Conservation (phyloP, 2,113 vertebrate species). For the Eolophus roseicapilla region DNA sequence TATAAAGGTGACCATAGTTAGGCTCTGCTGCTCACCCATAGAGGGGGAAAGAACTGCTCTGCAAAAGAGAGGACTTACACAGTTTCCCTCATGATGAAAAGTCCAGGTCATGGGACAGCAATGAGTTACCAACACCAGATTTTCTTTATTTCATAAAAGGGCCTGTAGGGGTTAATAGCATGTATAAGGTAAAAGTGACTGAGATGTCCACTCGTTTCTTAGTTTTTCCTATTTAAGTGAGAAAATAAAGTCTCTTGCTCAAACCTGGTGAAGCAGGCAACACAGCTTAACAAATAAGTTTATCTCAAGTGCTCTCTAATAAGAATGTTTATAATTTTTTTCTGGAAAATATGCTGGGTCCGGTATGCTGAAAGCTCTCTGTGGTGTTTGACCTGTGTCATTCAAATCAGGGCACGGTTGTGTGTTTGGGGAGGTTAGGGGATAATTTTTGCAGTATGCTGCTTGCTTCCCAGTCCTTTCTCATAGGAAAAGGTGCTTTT, state of each 20-base stretch:
- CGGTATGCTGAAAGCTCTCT: conserved; percentile 18
- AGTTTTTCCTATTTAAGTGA: not conserved
- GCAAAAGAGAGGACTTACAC: not conserved
- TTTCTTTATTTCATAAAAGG: not conserved
- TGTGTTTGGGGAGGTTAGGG: not conserved
- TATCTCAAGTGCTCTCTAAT: conserved; percentile 59
- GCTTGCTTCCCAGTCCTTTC: not conserved
- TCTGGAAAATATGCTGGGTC: conserved; percentile 46
- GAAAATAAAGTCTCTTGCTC: not conserved
- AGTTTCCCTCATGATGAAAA: not conserved
- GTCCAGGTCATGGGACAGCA: not conserved
- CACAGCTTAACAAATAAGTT: conserved; percentile 51
- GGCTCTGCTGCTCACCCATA: not conserved
- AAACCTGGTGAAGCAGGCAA: not conserved
- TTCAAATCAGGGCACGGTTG: not conserved
- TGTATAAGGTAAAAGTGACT: not conserved
- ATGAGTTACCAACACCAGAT: not conserved
- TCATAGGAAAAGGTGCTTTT: not conserved
- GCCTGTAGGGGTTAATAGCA: not conserved
- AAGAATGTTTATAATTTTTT: conserved; percentile 57
- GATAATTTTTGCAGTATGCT: not conserved
- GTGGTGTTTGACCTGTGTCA: not conserved
- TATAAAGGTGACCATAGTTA: not conserved
- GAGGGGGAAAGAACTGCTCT: not conserved
- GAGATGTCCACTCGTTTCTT: not conserved